Conservation (phyloP, 2,888 invertebrate species). For the Catocala fraxini region DNA sequence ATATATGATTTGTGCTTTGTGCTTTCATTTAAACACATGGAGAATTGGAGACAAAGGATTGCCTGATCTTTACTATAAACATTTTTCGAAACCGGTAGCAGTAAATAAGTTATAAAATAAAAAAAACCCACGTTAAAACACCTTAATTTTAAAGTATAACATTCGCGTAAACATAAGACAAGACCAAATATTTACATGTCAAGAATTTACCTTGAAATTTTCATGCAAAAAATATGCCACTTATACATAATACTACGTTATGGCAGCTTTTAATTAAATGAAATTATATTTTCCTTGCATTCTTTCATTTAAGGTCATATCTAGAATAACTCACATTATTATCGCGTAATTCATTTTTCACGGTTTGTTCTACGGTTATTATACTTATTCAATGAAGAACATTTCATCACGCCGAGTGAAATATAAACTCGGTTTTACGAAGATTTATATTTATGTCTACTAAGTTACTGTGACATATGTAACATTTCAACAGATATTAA, state of each 20-base stretch:
- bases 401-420: slow-evolving; percentile 20
- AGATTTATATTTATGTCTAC: slow-evolving; percentile 7
- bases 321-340: slow-evolving; percentile 23
- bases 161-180: no score
- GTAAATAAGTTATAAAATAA: no score
- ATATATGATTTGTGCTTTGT: no score
- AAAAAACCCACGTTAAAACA: no score
- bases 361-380: slow-evolving; percentile 17
- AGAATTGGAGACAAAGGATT: no score
- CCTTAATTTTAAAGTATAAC: no score
- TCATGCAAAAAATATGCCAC: slow-evolving; percentile 31
- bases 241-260: slow-evolving; percentile 26
- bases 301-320: slow-evolving; percentile 37
- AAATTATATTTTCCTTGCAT: slow-evolving; percentile 35
- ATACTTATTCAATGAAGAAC: slow-evolving; percentile 14
- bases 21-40: no score
- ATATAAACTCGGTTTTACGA: slow-evolving; percentile 10
- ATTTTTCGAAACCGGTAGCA: no score
- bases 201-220: slow-evolving; percentile 32
- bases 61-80: no score
- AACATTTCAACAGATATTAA: slow-evolving; percentile 23
- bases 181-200: slow-evolving; percentile 1
- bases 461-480: not conserved
- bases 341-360: slow-evolving; percentile 27
- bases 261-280: slow-evolving; percentile 40